Conservation (phyloP, 2,113 vertebrate species). For the Seriola dumerili region DNA sequence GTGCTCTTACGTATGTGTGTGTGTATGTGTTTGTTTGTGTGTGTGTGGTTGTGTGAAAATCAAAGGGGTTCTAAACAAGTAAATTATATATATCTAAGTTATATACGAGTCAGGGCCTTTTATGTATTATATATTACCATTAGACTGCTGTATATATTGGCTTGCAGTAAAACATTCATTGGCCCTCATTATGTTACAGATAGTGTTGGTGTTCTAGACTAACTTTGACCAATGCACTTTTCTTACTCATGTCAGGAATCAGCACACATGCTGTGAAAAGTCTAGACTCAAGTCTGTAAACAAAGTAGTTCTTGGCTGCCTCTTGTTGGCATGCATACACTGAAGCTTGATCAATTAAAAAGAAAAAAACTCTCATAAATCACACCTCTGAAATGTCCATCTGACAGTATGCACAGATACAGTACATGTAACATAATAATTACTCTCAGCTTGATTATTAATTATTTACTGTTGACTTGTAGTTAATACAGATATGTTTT, state of each 20-base stretch:
- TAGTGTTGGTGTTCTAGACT: neutral
- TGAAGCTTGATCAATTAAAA: too few species aligned
- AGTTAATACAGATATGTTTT: too few species aligned
- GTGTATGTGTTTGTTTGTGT: too few species aligned
- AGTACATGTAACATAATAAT: too few species aligned
- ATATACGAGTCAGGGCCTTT: slow-evolving; percentile 10
- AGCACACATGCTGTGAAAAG: neutral
- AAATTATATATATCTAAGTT: slow-evolving; percentile 32
- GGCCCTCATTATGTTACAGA: slow-evolving; percentile 22
- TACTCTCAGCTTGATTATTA: too few species aligned
- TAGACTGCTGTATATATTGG: slow-evolving; percentile 8
- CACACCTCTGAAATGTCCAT: too few species aligned
- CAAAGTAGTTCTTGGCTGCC: neutral
- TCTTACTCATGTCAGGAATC: slow-evolving; percentile 4
- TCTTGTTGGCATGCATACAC: too few species aligned
- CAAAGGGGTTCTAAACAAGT: neutral
- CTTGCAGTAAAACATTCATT: slow-evolving; percentile 28
- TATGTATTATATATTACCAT: slow-evolving; percentile 41
- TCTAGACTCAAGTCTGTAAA: neutral
- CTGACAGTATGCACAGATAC: too few species aligned
- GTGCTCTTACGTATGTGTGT: neutral
- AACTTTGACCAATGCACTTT: neutral
- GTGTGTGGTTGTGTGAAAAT: neutral
- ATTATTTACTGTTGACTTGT: too few species aligned
- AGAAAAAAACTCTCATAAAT: too few species aligned